Base-by-base conservation (phyloP, 2,888 invertebrate genomes). In the Plagodis pulveraria region DNA sequence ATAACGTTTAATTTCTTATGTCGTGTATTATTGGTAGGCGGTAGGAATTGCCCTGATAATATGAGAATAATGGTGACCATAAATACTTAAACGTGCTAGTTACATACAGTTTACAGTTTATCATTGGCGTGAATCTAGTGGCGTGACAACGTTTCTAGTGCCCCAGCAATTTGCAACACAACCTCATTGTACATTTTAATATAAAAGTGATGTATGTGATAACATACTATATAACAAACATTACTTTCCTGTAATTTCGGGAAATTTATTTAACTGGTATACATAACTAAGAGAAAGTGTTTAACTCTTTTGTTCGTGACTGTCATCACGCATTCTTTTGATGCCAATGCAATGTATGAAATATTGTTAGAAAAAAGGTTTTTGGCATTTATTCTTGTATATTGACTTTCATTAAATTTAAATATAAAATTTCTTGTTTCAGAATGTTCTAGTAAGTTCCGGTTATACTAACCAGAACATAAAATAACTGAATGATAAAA, bases 331-430 rank as follows among this genome's bases (percentile, higher is more conserved):
- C 63, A 72, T 70, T 73, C 41, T 73, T 73, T 72, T 72, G 71
- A 77, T 74, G 74, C 75, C 72, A 73, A 73, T 66, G 56, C 65
- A 67, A 60, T 70, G 63, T 75, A 67, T 69, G 67, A 64, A 52
- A 50, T 57, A 50, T 35, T 45, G 10, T 22, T 47, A 43, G 50
- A 47, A 57, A 57, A 66, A 64, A 53, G 64, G 58, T 72, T 70
- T 76, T 78, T 73, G 78, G 78, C 83, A 84, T 80, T 80, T 76
- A 78, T 75, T 80, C 74, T 80, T 80, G 81, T 76, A 78, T 73
- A 71, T 70, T 63, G 70, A 75, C 22, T 22, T 22, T 22, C 22
- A 22, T 22, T 22, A 22, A 22, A 22, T 22, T 22, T 22, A 1
- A 22, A 22, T 22, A 22, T 22, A 22, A 22, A 22, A 22, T 22